phyloP scores from a whole-genome alignment of 2,888 invertebrate species.

The Pinctada fucata region DNA sequence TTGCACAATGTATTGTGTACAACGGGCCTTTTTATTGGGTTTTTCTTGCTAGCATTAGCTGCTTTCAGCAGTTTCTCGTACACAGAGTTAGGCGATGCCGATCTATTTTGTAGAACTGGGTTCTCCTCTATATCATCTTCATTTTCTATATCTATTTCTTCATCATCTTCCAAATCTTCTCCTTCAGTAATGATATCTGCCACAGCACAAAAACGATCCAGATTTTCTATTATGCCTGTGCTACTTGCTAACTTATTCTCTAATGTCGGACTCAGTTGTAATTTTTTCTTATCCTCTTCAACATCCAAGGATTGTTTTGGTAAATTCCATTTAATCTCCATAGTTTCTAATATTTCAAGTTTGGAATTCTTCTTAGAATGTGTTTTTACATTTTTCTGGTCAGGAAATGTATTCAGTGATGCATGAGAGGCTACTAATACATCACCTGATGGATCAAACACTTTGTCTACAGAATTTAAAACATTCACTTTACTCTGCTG shows the following conservation, averaged over 20 bases:
- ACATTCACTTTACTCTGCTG: not conserved
- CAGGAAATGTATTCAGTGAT: not conserved
- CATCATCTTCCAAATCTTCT: constrained; percentile 50
- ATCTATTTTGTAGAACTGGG: constrained; percentile 58
- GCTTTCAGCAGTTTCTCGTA: constrained; percentile 64
- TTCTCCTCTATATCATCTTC: constrained; percentile 64
- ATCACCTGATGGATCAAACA: not conserved
- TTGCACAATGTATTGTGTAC: too few relatives aligned
- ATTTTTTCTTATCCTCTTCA: not conserved
- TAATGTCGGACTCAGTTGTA: constrained; percentile 40
- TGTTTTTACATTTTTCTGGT: not conserved
- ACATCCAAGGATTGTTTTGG: not conserved
- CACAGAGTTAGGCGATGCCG: constrained; percentile 70
- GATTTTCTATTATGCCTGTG: constrained; percentile 50
- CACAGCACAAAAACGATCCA: constrained; percentile 56
- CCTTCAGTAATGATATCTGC: constrained; percentile 44
- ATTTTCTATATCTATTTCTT: constrained; percentile 67
- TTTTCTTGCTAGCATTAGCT: constrained; percentile 48
- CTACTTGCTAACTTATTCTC: constrained; percentile 48
- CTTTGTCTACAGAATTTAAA: not conserved
- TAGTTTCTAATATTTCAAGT: constrained; percentile 6
- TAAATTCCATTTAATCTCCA: constrained; percentile 1
- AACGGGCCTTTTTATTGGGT: too few relatives aligned
- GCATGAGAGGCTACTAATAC: not conserved
- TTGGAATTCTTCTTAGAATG: not conserved